phyloP scores from a whole-genome alignment of 2,113 vertebrate genomes.

The Atlantisia rogersi region DNA sequence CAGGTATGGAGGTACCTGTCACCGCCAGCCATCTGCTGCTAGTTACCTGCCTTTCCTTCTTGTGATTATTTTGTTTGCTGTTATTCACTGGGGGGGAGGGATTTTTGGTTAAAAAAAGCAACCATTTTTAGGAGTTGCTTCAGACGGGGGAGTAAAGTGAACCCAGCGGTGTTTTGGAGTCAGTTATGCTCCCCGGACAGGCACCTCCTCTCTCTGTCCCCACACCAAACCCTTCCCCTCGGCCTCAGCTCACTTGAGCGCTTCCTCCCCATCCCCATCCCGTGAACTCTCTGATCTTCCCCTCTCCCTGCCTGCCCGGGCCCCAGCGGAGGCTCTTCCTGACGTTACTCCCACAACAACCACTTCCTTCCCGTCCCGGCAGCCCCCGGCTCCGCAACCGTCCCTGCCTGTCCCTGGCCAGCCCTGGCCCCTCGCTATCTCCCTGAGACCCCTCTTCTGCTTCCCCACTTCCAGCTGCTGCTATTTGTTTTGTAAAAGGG shows the following conservation, averaged over 20 bases:
- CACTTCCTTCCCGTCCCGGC: constrained; percentile 55
- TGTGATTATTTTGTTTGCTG: constrained; percentile 10
- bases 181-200: accelerated
- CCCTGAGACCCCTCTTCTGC: neutral
- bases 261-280: neutral
- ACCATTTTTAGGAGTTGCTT: neutral
- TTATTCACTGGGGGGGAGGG: neutral
- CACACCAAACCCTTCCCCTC: neutral
- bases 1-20: constrained; percentile 51
- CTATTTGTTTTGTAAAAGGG: neutral
- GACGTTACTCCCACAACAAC: constrained; percentile 68
- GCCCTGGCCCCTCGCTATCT: neutral
- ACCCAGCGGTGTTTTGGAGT: neutral
- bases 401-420: neutral
- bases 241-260: accelerated
- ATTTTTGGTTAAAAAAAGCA: neutral
- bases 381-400: neutral
- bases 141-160: accelerated
- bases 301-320: neutral
- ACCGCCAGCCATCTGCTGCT: constrained; percentile 12
- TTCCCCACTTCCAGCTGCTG: neutral
- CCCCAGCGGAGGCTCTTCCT: constrained; percentile 52
- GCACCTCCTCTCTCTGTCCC: neutral
- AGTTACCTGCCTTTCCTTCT: neutral
- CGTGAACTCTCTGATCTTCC: neutral